Base-by-base conservation (phyloP, 2,888 invertebrate species). In the Chaitophorus viminalis region DNA sequence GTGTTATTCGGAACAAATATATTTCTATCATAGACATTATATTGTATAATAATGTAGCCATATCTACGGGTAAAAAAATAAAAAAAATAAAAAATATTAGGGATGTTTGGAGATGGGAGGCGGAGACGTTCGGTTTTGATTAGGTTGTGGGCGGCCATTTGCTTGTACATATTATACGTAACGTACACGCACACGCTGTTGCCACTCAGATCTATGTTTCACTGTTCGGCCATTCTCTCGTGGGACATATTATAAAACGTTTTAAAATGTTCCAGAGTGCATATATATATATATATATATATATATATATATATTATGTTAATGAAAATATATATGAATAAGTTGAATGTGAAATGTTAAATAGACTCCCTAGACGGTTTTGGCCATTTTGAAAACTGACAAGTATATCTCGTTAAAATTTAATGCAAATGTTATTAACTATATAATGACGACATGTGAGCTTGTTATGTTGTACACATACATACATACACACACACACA, bases 171-270 rank as follows among this genome's bases (percentile, higher is more conserved):
- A 31, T 46, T 14, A 3, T 78, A 11, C 54, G 3, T n/a, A n/a
- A 29, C 33, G 9, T 9, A 46, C 46, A 46, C 46, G 9, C 11
- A 46, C 46, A 46, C 46, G 11, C 46, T 46, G 54, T 74, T 54
- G 82, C 52, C 54, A 75, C 54, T 75, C 39, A 17, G 39, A 39
- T 75, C 33, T 29, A 60, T 60, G 29, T 60, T 39, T 83, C 60
- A 9, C 72, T 11, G 25, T 21, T 74, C 60, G 54, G 82, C 74
- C 74, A 75, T 83, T 76, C 65, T 76, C 84, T 84, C 84, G 46
- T 17, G 76, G 84, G 84, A 84, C 75, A 6, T 76, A 76, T 84
- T 84, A 76, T 39, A 84, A 65, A 84, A 60, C 74, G 74, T 83
- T 83, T 74, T 68, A 81, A 65, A 68, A 39, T 14, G 36, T 36